Percentiles rank a stretch among this genome's conserved stretches.
These are phyloP conservation scores for Crenichthys baileyi DNA, from an alignment of 2,797 vertebrate genomes.

Conservation along the genomic window DNA sequence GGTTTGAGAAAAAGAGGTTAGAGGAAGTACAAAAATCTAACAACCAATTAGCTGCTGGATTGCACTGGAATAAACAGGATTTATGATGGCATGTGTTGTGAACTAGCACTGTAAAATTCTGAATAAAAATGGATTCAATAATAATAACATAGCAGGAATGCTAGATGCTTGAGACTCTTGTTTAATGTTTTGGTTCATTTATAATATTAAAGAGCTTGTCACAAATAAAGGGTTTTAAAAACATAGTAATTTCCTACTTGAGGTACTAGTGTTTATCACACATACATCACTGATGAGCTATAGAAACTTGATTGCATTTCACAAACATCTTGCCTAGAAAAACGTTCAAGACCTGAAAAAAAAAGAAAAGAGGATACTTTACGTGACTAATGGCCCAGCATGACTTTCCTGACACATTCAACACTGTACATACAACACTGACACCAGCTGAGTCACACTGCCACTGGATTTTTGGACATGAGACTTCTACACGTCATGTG, in stretches of 20 bases:
- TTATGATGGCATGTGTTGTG: neutral
- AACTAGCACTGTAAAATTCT: neutral
- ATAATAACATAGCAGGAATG: neutral
- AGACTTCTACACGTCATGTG: neutral
- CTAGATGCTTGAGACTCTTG: neutral
- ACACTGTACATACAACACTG: neutral
- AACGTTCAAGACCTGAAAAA: neutral
- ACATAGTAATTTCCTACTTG: neutral
- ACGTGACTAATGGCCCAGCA: neutral
- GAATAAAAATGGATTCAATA: neutral
- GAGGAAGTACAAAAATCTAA: slow-evolving; percentile 10
- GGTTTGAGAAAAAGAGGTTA: neutral
- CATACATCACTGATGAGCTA: neutral
- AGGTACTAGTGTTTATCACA: neutral
- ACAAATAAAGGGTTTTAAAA: neutral
- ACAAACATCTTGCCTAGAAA: neutral
- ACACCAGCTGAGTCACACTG: neutral
- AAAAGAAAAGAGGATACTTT: neutral
- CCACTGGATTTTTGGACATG: neutral
- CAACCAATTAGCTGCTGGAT: neutral
- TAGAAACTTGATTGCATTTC: neutral
- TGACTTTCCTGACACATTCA: neutral
- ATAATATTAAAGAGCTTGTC: neutral
- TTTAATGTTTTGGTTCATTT: neutral
- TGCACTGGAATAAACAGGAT: neutral